These are phyloP conservation scores for Bradypodion ventrale DNA, from an alignment of 2,797 vertebrate genomes.

Conservation along the genomic window DNA sequence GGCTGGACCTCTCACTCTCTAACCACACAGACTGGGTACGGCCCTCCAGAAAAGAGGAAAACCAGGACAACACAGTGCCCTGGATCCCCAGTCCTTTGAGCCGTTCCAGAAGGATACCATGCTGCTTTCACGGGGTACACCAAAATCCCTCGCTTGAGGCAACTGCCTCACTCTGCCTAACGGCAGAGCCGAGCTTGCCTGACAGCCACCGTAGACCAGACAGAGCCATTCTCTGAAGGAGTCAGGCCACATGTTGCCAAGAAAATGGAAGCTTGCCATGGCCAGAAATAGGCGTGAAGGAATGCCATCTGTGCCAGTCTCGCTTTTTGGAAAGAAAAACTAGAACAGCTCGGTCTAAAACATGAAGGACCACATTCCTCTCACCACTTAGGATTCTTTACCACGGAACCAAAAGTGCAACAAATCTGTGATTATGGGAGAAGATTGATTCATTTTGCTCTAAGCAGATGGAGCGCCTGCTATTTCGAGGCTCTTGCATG, in stretches of 20 bases:
- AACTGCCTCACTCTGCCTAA: neutral
- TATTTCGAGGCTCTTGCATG: slow-evolving; percentile 20
- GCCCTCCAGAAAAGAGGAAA: too few relatives aligned
- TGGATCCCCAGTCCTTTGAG: too few relatives aligned
- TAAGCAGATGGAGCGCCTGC: slow-evolving; percentile 9
- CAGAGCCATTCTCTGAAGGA: neutral
- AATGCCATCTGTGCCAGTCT: neutral
- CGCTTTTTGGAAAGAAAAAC: neutral
- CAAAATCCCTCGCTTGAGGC: neutral
- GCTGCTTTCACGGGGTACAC: neutral
- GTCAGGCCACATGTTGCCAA: neutral
- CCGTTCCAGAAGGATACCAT: too few relatives aligned
- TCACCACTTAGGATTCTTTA: neutral
- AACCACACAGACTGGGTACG: too few relatives aligned
- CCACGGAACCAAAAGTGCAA: slow-evolving; percentile 14
- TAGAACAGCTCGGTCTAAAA: neutral
- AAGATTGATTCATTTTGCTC: slow-evolving; percentile 7
- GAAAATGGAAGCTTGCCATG: neutral
- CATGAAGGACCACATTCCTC: neutral
- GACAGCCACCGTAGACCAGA: neutral
- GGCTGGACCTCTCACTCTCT: too few relatives aligned
- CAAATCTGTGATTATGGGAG: neutral
- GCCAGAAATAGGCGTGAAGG: neutral
- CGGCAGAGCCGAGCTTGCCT: neutral
- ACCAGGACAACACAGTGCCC: too few relatives aligned